Conservation (phyloP, 2,888 invertebrate genomes). For the Andricus curvator region DNA sequence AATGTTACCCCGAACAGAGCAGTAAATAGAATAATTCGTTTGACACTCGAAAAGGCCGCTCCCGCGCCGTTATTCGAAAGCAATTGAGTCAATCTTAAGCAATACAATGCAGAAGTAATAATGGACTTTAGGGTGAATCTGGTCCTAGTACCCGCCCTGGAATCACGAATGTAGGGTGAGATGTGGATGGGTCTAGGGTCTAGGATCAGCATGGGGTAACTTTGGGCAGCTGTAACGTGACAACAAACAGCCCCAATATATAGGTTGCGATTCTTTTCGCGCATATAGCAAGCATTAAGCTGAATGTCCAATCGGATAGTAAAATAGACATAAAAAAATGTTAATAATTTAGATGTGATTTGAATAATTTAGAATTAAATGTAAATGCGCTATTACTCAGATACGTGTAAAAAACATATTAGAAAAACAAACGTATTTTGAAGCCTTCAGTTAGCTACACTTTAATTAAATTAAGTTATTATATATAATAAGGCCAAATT, state of each 20-base stretch:
- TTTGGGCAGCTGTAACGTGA: slow-evolving; percentile 76
- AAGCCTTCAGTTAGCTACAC: too few species aligned
- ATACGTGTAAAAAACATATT: too few species aligned
- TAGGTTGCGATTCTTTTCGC: slow-evolving; percentile 57
- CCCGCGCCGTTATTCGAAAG: slow-evolving; percentile 75
- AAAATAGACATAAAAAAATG: neutral
- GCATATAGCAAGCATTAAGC: slow-evolving; percentile 38
- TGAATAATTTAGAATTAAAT: too few species aligned
- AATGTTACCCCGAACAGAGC: slow-evolving; percentile 68
- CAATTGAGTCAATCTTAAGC: slow-evolving; percentile 78
- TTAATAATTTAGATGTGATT: too few species aligned
- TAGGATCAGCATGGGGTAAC: slow-evolving; percentile 66
- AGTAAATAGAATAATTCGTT: slow-evolving; percentile 77
- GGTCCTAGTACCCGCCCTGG: slow-evolving; percentile 62
- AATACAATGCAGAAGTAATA: slow-evolving; percentile 78
- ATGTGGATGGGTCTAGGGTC: slow-evolving; percentile 52
- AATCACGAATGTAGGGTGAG: slow-evolving; percentile 59
- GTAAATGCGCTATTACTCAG: too few species aligned
- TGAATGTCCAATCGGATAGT: neutral
- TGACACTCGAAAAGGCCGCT: slow-evolving; percentile 66
- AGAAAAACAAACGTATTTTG: too few species aligned
- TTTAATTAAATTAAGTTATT: too few species aligned
- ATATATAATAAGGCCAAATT: too few species aligned
- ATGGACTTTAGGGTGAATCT: slow-evolving; percentile 77
- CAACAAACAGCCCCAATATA: slow-evolving; percentile 73